phyloP scores from a whole-genome alignment of 2,113 vertebrate genomes.

The Myotis brandtii region DNA sequence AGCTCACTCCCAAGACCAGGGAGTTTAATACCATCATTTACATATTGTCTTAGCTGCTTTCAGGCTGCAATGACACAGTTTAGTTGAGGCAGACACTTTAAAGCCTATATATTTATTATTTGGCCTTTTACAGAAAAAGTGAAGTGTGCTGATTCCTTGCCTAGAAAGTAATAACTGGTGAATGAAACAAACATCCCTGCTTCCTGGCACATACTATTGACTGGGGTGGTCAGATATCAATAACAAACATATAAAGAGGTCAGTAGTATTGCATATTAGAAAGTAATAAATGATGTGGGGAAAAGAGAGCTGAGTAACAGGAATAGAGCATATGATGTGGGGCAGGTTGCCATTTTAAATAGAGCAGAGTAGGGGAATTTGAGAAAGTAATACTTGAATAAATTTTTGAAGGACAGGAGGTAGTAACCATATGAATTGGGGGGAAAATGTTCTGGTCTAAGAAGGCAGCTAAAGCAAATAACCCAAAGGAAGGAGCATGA shows the following conservation, averaged over 20 bases:
- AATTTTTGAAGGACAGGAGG: not conserved
- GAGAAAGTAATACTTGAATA: not conserved
- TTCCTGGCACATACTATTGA: not conserved
- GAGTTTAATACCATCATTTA: not conserved
- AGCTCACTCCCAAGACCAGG: too few relatives aligned
- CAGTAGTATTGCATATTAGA: not conserved
- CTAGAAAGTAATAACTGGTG: not conserved
- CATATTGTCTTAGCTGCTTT: not conserved
- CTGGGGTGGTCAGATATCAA: not conserved
- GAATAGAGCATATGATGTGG: not conserved
- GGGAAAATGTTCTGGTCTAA: not conserved
- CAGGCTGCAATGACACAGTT: not conserved
- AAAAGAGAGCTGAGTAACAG: not conserved
- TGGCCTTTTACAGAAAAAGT: not conserved
- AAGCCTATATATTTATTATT: not conserved
- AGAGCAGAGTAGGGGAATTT: not conserved
- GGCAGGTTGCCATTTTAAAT: not conserved
- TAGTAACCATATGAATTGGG: not conserved
- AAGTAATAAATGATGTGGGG: not conserved
- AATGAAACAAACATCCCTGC: not conserved
- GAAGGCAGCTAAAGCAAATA: not conserved
- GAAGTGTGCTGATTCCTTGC: not conserved
- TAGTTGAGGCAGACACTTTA: not conserved
- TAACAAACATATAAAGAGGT: not conserved
- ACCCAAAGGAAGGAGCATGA: not conserved